phyloP scores from a whole-genome alignment of 1,140 invertebrate genomes.

The Chironomus striatipennis region DNA sequence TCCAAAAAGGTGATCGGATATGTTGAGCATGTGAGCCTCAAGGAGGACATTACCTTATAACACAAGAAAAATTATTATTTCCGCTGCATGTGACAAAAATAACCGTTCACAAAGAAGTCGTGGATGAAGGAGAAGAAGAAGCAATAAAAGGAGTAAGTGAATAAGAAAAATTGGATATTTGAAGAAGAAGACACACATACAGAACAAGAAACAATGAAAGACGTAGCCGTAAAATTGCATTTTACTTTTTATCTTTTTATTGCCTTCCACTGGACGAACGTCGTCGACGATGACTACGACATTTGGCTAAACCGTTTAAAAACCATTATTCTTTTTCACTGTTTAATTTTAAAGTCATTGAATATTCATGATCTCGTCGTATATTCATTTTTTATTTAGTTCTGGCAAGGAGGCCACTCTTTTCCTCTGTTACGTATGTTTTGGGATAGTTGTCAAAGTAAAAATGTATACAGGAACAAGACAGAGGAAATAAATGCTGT shows the following conservation, averaged over 20 bases:
- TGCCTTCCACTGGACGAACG: background rate
- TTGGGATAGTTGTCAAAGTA: background rate
- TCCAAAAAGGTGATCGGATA: conserved; percentile 7
- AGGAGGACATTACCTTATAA: background rate
- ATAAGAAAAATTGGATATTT: too few relatives aligned
- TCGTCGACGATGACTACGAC: too few relatives aligned
- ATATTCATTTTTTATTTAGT: background rate
- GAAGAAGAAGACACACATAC: background rate
- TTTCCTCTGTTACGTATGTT: background rate
- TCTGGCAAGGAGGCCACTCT: too few relatives aligned
- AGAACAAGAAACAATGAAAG: background rate
- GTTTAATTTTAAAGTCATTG: conserved; percentile 23
- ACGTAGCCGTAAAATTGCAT: conserved; percentile 5
- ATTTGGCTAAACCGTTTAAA: conserved; percentile 23
- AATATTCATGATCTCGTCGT: conserved; percentile 16
- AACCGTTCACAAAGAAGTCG: background rate
- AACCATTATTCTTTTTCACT: conserved; percentile 19
- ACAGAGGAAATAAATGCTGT: conserved; percentile 12
- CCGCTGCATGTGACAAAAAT: conserved; percentile 22
- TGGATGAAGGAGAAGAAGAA: too few relatives aligned
- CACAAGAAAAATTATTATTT: conserved; percentile 20
- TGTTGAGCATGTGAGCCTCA: conserved; percentile 3
- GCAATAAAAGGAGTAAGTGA: too few relatives aligned
- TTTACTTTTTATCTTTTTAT: conserved; percentile 14
- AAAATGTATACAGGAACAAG: background rate